These are phyloP conservation scores for Drosophila prolongata DNA, from an alignment of 2,888 invertebrate genomes.

Conservation along the genomic window DNA sequence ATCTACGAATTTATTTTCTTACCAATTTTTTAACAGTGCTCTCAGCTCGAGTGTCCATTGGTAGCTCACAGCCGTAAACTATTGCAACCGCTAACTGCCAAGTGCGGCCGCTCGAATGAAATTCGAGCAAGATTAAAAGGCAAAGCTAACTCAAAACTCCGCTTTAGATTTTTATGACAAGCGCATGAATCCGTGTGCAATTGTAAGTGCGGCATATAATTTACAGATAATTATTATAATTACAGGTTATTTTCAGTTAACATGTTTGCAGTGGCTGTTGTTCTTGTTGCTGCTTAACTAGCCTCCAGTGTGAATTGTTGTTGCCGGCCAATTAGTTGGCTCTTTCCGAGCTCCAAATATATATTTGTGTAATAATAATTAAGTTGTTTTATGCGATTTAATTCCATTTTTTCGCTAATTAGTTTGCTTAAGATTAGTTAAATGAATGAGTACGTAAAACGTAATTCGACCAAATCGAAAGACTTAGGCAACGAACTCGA, in stretches of 20 bases:
- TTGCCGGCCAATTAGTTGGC: slow-evolving; percentile 55
- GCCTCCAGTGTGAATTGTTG: slow-evolving; percentile 48
- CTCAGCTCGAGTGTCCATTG: slow-evolving; percentile 7
- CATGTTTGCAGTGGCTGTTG: slow-evolving; percentile 42
- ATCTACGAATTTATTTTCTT: no score
- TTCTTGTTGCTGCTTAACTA: slow-evolving; percentile 42
- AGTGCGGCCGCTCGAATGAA: slow-evolving; percentile 11
- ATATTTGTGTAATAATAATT: slow-evolving; percentile 44
- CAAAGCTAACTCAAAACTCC: slow-evolving; percentile 54
- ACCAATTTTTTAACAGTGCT: slow-evolving; percentile 18
- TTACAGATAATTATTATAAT: slow-evolving; percentile 80
- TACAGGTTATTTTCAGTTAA: slow-evolving; percentile 76
- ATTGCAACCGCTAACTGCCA: slow-evolving; percentile 35
- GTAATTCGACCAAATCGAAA: neutral
- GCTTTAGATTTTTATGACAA: slow-evolving; percentile 71
- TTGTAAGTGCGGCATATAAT: slow-evolving; percentile 75
- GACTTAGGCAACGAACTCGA: slow-evolving; percentile 17
- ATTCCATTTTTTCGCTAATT: slow-evolving; percentile 59
- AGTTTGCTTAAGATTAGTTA: slow-evolving; percentile 42
- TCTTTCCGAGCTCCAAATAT: slow-evolving; percentile 51
- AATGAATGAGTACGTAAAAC: slow-evolving; percentile 12
- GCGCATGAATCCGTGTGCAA: slow-evolving; percentile 76
- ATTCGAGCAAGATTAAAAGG: slow-evolving; percentile 42
- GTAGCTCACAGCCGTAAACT: slow-evolving; percentile 19
- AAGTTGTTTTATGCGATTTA: slow-evolving; percentile 50